Percentiles rank a stretch among this genome's conserved stretches.
phyloP scores from a whole-genome alignment of 2,113 vertebrate genomes.

The Empidonax alnorum region DNA sequence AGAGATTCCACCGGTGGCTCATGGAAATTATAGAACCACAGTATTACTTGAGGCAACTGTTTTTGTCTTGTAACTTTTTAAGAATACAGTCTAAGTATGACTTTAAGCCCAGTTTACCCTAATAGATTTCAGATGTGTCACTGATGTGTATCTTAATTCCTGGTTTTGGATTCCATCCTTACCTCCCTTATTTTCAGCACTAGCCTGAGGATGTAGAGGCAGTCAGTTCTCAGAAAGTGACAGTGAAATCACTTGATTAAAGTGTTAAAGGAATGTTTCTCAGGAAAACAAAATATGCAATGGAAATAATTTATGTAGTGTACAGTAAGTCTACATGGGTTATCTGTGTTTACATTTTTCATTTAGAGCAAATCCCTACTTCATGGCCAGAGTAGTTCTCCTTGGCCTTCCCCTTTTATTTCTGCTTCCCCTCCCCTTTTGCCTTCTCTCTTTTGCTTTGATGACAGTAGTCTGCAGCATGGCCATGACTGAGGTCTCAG shows the following conservation, averaged over 20 bases:
- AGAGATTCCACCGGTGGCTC: neutral
- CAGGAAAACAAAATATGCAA: neutral
- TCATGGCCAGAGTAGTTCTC: neutral
- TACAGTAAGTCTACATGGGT: neutral
- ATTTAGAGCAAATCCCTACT: neutral
- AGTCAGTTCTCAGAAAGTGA: neutral
- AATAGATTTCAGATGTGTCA: neutral
- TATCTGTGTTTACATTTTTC: neutral
- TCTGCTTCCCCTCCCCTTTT: fast-evolving
- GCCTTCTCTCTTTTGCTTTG: neutral
- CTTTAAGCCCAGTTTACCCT: neutral
- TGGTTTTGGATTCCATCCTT: neutral
- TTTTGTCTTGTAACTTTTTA: neutral
- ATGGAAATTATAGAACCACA: neutral
- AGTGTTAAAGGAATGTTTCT: neutral
- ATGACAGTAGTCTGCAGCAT: neutral
- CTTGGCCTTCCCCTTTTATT: neutral
- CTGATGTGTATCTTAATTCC: neutral
- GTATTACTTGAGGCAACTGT: neutral
- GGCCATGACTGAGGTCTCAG: neutral
- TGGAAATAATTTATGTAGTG: neutral
- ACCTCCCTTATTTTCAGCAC: neutral
- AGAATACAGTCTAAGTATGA: neutral
- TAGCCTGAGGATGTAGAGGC: neutral
- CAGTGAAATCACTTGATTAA: neutral